Base-by-base conservation (phyloP, 2,888 invertebrate genomes). In the Tachina lurida region DNA sequence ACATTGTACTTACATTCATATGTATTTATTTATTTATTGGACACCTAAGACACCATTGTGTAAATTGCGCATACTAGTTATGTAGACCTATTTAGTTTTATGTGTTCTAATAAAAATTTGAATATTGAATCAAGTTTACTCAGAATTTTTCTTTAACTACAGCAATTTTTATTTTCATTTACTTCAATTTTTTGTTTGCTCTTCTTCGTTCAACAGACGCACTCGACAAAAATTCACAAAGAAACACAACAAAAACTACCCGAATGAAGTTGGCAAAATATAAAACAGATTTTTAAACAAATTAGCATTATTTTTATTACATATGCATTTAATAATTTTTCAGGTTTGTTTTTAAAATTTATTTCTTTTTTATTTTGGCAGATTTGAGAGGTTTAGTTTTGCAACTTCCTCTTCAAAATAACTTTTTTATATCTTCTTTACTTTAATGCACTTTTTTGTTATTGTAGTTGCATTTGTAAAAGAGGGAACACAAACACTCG, bases 391-490 rank as follows among this genome's bases (percentile, higher is more conserved):
- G 74, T 63, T 76, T 79, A 52, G 8, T 86, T 86, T 70, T 31
- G 45, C 65, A 86, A 68, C 70, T 78, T 84, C 77, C 75, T 80
- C 45, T 67, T 70, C 65, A 13, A 78, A 67, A 71, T 45, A 60
- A 47, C 71, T 78, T 71, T 67, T 65, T 77, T 62, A 31, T 62
- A 71, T 68, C 62, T 62, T 70, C 68, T 82, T 76, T 77, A 39
- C 56, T 81, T 60, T 39, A 74, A 56, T 81, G 77, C 85, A 85
- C 65, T 67, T 76, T 80, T 63, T 84, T 84, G 62, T 77, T 84
- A 19, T 71, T 62, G 83, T 83, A 76, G 83, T 75, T 83, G 86
- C 83, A 86, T 83, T 82, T 78, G 54, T 58, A 54, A 56, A 67
- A 78, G 70, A 63, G 71, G 75, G 63, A 84, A 76, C 43, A 75